phyloP scores from a whole-genome alignment of 2,888 invertebrate species.

The Sepiola atlantica region DNA sequence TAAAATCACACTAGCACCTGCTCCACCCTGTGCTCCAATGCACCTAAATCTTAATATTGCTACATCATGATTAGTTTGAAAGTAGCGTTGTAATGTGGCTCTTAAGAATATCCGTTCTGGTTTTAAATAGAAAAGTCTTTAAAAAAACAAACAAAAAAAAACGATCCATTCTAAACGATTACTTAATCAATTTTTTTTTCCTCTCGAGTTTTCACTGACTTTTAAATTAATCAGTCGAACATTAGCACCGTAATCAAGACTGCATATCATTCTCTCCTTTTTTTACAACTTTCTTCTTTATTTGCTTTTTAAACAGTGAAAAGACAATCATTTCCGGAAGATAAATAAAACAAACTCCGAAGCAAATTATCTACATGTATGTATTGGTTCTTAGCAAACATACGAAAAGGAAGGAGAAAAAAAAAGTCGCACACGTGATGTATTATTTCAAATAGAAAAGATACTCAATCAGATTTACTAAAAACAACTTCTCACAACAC shows the following conservation, averaged over 20 bases:
- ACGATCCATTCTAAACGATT: neutral
- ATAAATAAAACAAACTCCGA: neutral
- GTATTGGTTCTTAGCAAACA: neutral
- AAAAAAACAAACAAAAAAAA: neutral
- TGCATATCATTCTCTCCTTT: neutral
- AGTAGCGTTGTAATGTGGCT: too few species aligned
- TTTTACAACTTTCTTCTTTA: neutral
- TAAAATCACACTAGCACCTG: too few species aligned
- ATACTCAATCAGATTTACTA: neutral
- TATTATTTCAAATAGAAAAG: neutral
- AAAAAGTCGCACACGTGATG: neutral
- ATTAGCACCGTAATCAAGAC: neutral
- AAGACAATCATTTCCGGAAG: neutral
- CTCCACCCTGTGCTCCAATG: too few species aligned
- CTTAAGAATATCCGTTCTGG: neutral
- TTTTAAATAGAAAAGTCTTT: neutral
- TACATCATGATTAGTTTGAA: too few species aligned
- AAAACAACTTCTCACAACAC: neutral
- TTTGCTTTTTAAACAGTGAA: too few species aligned
- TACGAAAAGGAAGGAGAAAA: neutral
- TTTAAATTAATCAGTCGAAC: neutral
- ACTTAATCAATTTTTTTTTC: neutral
- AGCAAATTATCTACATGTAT: neutral
- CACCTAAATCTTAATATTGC: too few species aligned
- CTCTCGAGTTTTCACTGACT: neutral